Percentiles rank a stretch among this genome's conserved stretches.
Conservation (phyloP, 2,888 invertebrate species). For the Sphinx pinastri region DNA sequence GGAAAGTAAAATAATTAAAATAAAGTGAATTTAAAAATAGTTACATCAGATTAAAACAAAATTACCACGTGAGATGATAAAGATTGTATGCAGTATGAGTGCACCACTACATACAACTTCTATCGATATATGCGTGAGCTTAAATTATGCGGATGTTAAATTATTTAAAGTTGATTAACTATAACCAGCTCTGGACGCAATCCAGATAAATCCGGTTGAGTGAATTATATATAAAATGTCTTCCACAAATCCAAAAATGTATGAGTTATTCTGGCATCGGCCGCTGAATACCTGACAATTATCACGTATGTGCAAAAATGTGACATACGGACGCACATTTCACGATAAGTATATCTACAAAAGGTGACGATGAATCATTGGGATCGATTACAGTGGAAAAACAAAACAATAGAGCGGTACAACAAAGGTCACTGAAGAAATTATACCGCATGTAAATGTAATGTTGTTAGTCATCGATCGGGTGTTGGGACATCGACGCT, state of each 20-base stretch:
- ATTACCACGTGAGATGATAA: no score
- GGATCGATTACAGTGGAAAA: constrained; percentile 49
- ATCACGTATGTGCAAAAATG: constrained; percentile 23
- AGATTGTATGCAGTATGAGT: no score
- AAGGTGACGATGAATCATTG: constrained; percentile 56
- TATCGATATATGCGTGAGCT: no score
- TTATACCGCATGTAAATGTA: constrained; percentile 69
- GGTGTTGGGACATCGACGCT: not conserved
- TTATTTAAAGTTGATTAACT: constrained; percentile 1
- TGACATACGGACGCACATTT: not conserved
- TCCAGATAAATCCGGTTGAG: constrained; percentile 13
- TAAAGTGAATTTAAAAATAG: no score
- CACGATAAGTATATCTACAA: constrained; percentile 17
- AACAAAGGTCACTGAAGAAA: constrained; percentile 71
- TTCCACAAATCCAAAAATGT: not conserved
- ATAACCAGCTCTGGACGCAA: not conserved
- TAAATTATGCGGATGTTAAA: not conserved
- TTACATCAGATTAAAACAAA: no score
- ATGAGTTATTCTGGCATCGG: constrained; percentile 17
- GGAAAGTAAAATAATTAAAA: no score
- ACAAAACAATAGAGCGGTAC: constrained; percentile 50
- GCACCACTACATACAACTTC: no score
- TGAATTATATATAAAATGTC: constrained; percentile 11
- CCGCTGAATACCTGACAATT: constrained; percentile 14
- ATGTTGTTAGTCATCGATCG: constrained; percentile 59